Percentiles rank a stretch among this genome's conserved stretches.
Evolutionary conservation across 2,797 vertebrate genomes (phyloP).

Genomic region (Anas bahamensis): DNA sequence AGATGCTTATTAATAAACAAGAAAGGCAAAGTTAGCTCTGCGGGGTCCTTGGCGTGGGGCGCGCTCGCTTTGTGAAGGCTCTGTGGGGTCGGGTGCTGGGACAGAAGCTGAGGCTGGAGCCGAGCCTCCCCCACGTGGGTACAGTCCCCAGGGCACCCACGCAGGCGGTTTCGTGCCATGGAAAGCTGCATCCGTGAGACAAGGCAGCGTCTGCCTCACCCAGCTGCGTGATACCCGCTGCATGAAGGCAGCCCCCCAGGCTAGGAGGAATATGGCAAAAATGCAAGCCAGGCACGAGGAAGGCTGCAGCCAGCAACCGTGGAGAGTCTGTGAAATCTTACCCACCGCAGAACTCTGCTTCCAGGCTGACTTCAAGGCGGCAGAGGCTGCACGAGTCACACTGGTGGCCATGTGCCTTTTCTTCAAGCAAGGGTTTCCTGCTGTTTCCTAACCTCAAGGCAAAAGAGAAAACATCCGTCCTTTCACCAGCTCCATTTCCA

Average conservation of each 20-base stretch:
- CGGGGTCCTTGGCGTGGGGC: conserved; percentile 11
- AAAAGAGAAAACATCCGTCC: conserved; percentile 56
- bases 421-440: conserved; percentile 59
- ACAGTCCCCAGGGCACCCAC: not conserved
- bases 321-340: conserved; percentile 37
- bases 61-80: conserved; percentile 29
- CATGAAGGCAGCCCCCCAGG: not conserved
- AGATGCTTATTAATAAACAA: conserved; percentile 80
- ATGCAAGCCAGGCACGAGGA: not conserved
- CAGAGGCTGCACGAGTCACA: not conserved
- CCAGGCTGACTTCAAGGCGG: conserved; percentile 40
- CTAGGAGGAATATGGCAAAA: not conserved
- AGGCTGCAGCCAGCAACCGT: not conserved
- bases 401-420: conserved; percentile 49
- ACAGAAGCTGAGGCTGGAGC: not conserved
- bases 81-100: not conserved
- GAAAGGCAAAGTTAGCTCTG: conserved; percentile 66
- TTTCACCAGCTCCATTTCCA: conserved; percentile 66
- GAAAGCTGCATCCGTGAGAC: not conserved
- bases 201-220: not conserved
- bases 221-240: not conserved
- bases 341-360: not conserved
- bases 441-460: conserved; percentile 68
- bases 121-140: not conserved
- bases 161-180: not conserved